Percentiles rank a stretch among this genome's conserved stretches.
phyloP scores from a whole-genome alignment of 1,140 invertebrate species.

The Nephila pilipes region DNA sequence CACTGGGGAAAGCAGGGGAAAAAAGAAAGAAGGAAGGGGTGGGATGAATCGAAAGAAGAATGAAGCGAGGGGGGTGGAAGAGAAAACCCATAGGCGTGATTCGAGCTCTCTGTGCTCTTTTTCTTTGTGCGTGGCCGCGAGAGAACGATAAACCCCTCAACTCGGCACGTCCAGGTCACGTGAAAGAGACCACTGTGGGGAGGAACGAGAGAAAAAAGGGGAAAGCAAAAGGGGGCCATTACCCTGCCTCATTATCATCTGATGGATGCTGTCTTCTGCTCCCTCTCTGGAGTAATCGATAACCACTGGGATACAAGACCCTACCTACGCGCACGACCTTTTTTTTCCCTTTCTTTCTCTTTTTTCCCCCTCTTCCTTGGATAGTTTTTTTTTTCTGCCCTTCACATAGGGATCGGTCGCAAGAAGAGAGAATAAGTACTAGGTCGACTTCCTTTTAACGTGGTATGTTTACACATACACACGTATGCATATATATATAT shows the following conservation, averaged over 20 bases:
- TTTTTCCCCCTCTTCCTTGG: neutral
- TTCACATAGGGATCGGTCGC: constrained; percentile 36
- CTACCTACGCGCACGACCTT: constrained; percentile 65
- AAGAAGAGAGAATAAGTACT: constrained; percentile 15
- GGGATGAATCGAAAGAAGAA: constrained; percentile 27
- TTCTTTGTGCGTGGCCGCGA: constrained; percentile 54
- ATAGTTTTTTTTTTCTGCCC: constrained; percentile 25
- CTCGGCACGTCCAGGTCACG: constrained; percentile 75
- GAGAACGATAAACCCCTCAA: constrained; percentile 76
- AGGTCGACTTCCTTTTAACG: neutral
- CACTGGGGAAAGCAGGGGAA: neutral
- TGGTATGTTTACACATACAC: no score
- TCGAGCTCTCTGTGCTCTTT: constrained; percentile 65
- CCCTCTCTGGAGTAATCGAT: constrained; percentile 71
- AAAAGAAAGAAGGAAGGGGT: neutral
- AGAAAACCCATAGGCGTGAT: constrained; percentile 72
- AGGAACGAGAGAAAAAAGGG: neutral
- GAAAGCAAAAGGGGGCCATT: constrained; percentile 66
- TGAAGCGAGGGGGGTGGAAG: neutral
- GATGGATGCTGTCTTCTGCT: constrained; percentile 76
- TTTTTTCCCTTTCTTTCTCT: constrained; percentile 34
- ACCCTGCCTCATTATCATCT: constrained; percentile 77
- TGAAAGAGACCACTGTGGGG: constrained; percentile 71
- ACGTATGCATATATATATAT: no score
- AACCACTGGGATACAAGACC: constrained; percentile 75